phyloP scores from a whole-genome alignment of 64 coral and sea anemone species.

The Pocillopora damicornis region DNA sequence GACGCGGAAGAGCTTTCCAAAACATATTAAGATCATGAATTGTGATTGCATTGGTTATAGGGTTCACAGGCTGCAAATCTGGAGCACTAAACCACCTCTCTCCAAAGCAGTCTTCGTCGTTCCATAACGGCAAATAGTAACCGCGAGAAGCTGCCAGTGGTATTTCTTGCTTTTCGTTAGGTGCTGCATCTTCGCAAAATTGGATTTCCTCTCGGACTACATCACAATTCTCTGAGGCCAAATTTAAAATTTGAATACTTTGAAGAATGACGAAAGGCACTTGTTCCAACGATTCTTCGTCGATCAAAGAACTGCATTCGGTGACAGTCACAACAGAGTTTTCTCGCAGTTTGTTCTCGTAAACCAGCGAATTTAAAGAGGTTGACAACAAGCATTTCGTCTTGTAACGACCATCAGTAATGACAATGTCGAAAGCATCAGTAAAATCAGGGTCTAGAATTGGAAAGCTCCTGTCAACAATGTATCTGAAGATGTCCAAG shows the following conservation, averaged over 20 bases:
- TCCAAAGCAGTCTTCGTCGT: constrained; percentile 59
- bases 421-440: constrained; percentile 57
- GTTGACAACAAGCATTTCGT: constrained; percentile 64
- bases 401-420: constrained; percentile 63
- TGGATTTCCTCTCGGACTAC: neutral
- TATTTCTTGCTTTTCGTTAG: constrained; percentile 39
- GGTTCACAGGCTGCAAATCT: constrained; percentile 15
- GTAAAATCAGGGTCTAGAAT: constrained; percentile 17
- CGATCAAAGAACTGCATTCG: constrained; percentile 38
- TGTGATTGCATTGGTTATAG: constrained; percentile 34
- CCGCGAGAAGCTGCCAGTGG: constrained; percentile 53
- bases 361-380: constrained; percentile 52
- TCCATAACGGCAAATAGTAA: constrained; percentile 67
- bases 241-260: constrained; percentile 55
- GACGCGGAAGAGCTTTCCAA: constrained; percentile 24
- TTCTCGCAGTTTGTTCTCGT: constrained; percentile 31
- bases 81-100: constrained; percentile 40
- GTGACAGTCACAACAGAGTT: constrained; percentile 39
- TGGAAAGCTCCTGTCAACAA: constrained; percentile 43
- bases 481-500: constrained; percentile 52
- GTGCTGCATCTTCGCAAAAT: constrained; percentile 41
- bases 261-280: constrained; percentile 39
- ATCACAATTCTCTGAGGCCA: neutral
- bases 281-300: constrained; percentile 43
- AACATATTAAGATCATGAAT: constrained; percentile 58